Conservation (phyloP, 2,888 invertebrate genomes). For the Rhyacophila evoluta region DNA sequence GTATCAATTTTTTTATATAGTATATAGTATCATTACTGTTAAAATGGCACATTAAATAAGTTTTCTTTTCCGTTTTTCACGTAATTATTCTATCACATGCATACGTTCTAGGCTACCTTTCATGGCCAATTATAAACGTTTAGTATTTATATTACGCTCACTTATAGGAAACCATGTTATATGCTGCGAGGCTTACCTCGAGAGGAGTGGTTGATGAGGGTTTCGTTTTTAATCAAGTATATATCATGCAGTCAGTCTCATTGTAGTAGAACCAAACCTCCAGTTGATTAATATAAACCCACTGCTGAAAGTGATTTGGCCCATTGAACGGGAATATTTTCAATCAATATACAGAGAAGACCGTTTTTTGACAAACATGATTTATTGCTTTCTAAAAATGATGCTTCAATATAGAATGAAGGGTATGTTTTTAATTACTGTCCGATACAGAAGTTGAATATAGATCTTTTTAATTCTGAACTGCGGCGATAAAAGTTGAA, state of each 20-base stretch:
- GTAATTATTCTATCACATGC: too few relatives aligned
- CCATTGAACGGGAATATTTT: neutral
- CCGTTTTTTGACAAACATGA: neutral
- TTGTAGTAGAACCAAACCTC: neutral
- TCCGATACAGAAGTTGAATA: too few relatives aligned
- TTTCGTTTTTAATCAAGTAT: conserved; percentile 1
- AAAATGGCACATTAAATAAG: too few relatives aligned
- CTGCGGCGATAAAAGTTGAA: too few relatives aligned
- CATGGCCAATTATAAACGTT: neutral
- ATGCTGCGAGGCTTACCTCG: neutral
- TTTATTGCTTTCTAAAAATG: neutral
- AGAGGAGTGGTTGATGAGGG: neutral
- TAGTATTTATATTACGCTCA: neutral
- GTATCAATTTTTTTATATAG: too few relatives aligned
- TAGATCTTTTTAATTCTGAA: too few relatives aligned
- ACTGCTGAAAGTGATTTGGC: neutral
- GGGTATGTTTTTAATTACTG: neutral
- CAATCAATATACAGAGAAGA: neutral
- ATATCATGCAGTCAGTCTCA: conserved; percentile 2
- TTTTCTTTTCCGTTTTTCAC: too few relatives aligned
- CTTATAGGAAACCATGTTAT: neutral
- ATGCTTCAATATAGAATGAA: neutral
- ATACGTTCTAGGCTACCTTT: neutral
- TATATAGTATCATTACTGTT: too few relatives aligned
- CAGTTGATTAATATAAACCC: neutral